These are phyloP conservation scores for Pocillopora verrucosa DNA, from an alignment of 64 coral and sea anemone species.

Conservation along the genomic window DNA sequence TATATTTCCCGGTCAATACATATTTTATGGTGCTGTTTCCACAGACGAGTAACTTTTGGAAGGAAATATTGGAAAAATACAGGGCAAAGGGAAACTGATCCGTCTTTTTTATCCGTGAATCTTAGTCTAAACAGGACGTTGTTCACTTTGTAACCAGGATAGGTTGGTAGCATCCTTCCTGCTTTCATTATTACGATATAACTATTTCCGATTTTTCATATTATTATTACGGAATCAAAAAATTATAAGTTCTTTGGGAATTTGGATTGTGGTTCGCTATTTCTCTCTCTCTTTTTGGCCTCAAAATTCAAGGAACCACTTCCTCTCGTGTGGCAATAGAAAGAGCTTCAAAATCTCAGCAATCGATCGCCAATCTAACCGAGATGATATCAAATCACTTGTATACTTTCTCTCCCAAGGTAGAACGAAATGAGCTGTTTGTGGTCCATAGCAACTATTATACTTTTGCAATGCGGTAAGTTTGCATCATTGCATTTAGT, in stretches of 20 bases:
- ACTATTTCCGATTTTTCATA: too few relatives aligned
- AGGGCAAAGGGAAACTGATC: not conserved
- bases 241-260: too few relatives aligned
- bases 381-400: not conserved
- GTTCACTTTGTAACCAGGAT: not conserved
- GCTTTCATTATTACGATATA: too few relatives aligned
- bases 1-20: not conserved
- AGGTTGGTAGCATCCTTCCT: not conserved
- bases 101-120: not conserved
- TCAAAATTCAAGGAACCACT: too few relatives aligned
- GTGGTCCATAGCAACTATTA: not conserved
- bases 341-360: too few relatives aligned
- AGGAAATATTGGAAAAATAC: not conserved
- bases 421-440: not conserved
- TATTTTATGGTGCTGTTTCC: not conserved
- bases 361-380: not conserved
- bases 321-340: too few relatives aligned
- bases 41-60: not conserved
- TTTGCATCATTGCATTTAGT: not conserved
- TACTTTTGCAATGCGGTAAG: constrained; percentile 16
- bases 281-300: too few relatives aligned
- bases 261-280: too few relatives aligned
- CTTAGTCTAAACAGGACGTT: not conserved
- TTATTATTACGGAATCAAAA: too few relatives aligned
- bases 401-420: not conserved